A percentile compares a stretch with the other conserved stretches of the same genome.
Conservation (phyloP, 2,797 vertebrate species). For the Poeciliopsis turneri region DNA sequence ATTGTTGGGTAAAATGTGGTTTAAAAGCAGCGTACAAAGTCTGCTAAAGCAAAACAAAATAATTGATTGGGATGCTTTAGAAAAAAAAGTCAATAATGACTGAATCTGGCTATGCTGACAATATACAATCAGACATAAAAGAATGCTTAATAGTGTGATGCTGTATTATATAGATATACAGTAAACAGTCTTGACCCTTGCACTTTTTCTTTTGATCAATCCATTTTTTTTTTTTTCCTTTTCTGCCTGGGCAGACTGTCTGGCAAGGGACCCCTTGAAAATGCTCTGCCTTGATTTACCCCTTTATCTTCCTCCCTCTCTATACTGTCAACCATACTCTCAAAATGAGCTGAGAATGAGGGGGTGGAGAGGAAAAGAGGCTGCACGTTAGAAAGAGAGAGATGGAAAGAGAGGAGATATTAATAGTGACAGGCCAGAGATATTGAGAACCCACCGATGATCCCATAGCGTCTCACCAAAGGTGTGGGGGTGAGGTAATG, state of each 20-base stretch:
- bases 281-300: constrained; percentile 25
- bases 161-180: not conserved
- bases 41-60: not conserved
- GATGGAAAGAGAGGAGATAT: constrained; percentile 64
- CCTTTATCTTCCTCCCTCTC: constrained; percentile 29
- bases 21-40: not conserved
- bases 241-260: constrained; percentile 23
- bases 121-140: not conserved
- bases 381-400: constrained; percentile 35
- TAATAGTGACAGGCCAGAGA: constrained; percentile 64
- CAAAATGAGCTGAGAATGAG: constrained; percentile 60
- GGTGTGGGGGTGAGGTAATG: constrained; percentile 65
- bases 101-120: not conserved
- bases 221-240: not conserved
- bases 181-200: constrained; percentile 25
- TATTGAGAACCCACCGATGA: constrained; percentile 51
- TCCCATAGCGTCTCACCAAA: constrained; percentile 50
- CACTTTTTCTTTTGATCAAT: constrained; percentile 12
- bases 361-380: constrained; percentile 39
- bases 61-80: not conserved
- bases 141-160: not conserved
- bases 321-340: constrained; percentile 41
- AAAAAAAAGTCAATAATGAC: not conserved
- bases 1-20: not conserved
- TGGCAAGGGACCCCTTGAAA: constrained; percentile 35